Evolutionary conservation across 2,888 invertebrate species (phyloP).

Genomic region (Muschampia plurimacula): DNA sequence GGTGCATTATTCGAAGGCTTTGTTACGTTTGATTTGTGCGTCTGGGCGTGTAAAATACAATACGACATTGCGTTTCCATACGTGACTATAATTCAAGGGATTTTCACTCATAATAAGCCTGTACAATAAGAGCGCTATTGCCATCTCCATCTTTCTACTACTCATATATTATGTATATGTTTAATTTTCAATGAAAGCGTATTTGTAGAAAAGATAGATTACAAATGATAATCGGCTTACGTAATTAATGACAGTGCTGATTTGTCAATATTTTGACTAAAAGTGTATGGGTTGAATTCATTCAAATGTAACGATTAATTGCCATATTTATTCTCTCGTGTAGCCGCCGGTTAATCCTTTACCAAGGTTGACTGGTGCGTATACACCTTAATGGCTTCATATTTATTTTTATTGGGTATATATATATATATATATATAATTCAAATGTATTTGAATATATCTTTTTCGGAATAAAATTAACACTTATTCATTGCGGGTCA

Average conservation of each 20-base stretch:
- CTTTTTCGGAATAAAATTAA: constrained; percentile 33
- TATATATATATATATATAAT: constrained; percentile 12
- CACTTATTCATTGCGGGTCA: constrained; percentile 20
- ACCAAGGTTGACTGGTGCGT: constrained; percentile 28
- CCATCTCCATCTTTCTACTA: constrained; percentile 35
- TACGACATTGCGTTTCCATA: constrained; percentile 55
- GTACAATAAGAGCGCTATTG: constrained; percentile 51
- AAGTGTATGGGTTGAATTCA: constrained; percentile 21
- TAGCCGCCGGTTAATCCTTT: constrained; percentile 13
- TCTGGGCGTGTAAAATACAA: constrained; percentile 70
- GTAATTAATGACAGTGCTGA: constrained; percentile 56
- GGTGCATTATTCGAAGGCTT: constrained; percentile 73
- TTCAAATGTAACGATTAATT: constrained; percentile 38
- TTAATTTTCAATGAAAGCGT: constrained; percentile 64
- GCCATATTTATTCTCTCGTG: constrained; percentile 31
- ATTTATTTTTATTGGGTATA: constrained; percentile 36
- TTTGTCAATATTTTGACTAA: constrained; percentile 63
- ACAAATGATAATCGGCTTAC: constrained; percentile 51
- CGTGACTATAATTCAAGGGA: constrained; percentile 40
- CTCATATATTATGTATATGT: constrained; percentile 50
- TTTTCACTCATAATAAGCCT: constrained; percentile 56
- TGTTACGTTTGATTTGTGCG: constrained; percentile 79
- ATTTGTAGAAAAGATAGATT: constrained; percentile 61
- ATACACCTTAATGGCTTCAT: constrained; percentile 32
- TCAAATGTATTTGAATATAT: constrained; percentile 31